A percentile compares a stretch with the other conserved stretches of the same genome.
Conservation (phyloP, 2,797 vertebrate species). For the Sandelia bainsii region DNA sequence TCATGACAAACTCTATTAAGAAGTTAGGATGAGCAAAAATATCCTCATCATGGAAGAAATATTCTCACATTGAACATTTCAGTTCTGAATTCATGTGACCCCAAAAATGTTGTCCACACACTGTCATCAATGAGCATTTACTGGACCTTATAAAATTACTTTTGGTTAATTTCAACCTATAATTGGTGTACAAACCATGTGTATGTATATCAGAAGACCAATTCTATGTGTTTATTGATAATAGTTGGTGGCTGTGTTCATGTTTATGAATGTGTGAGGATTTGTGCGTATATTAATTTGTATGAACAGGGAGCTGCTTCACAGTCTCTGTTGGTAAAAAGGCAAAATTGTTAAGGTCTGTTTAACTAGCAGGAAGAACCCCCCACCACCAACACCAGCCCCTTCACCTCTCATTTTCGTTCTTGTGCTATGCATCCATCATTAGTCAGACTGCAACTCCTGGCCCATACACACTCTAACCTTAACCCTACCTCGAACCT, state of each 20-base stretch:
- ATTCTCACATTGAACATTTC: neutral
- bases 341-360: conserved; percentile 34
- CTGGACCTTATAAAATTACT: neutral
- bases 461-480: conserved; percentile 31
- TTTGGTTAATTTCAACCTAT: neutral
- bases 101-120: conserved; percentile 9
- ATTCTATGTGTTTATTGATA: neutral
- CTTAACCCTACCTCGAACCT: conserved; percentile 49
- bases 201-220: conserved; percentile 1
- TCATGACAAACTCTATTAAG: neutral
- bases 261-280: neutral
- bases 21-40: conserved; percentile 5
- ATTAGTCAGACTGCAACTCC: conserved; percentile 68
- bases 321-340: conserved; percentile 19
- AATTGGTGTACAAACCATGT: neutral
- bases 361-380: conserved; percentile 73
- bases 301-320: neutral
- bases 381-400: neutral
- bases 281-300: neutral
- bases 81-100: conserved; percentile 46
- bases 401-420: conserved; percentile 63
- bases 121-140: conserved; percentile 4
- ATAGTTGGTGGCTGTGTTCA: neutral
- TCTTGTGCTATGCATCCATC: conserved; percentile 78
- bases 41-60: conserved; percentile 21